Percentiles rank a stretch among this genome's conserved stretches.
These are phyloP conservation scores for Aricia agestis DNA, from an alignment of 1,140 invertebrate species.

Conservation along the genomic window DNA sequence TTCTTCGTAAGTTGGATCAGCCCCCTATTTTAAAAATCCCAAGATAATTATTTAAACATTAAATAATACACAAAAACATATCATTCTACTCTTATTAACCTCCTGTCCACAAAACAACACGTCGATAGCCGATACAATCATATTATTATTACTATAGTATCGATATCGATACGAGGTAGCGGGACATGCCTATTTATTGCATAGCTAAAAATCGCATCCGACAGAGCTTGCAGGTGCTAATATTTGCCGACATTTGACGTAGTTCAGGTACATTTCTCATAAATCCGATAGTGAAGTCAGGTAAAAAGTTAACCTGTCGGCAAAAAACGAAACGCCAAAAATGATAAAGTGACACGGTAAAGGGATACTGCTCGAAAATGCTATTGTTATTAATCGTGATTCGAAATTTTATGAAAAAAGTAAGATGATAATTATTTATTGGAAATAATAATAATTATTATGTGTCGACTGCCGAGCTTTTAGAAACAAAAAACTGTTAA, in stretches of 20 bases:
- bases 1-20: too few species aligned
- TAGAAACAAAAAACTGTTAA: too few species aligned
- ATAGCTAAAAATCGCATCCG: slow-evolving; percentile 41
- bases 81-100: too few species aligned
- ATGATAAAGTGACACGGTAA: slow-evolving; percentile 12
- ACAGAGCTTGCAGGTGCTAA: slow-evolving; percentile 48
- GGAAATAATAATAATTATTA: too few species aligned
- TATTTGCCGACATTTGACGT: slow-evolving; percentile 30
- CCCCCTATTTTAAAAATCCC: too few species aligned
- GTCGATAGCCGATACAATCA: too few species aligned
- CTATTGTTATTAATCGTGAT: neutral
- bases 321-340: slow-evolving; percentile 13
- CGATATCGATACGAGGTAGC: slow-evolving; percentile 22
- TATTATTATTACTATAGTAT: neutral
- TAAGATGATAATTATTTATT: neutral
- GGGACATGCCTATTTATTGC: slow-evolving; percentile 25
- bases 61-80: too few species aligned
- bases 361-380: neutral
- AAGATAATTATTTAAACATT: too few species aligned
- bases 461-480: too few species aligned
- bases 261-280: slow-evolving; percentile 25
- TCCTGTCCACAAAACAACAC: too few species aligned
- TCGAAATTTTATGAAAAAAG: neutral
- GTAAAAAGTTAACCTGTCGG: slow-evolving; percentile 17
- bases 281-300: slow-evolving; percentile 30